phyloP scores from a whole-genome alignment of 2,797 vertebrate genomes.

The Eulemur coronatus region DNA sequence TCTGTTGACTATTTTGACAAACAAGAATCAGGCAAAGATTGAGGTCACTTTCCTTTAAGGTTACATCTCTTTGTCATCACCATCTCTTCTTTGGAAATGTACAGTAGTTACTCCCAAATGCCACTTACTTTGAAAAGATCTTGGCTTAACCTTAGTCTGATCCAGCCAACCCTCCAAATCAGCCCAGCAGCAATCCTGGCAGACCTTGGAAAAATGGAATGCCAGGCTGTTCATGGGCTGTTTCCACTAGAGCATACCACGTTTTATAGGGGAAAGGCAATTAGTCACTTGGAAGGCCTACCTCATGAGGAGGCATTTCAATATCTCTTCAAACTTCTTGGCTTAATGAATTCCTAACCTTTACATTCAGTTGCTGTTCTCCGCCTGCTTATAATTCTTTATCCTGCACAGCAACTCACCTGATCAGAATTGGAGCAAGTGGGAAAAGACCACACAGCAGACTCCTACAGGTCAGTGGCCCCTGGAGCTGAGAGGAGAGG shows the following conservation, averaged over 20 bases:
- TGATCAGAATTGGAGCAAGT: background rate
- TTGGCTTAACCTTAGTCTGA: background rate
- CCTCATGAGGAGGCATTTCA: background rate
- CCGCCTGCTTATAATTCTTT: background rate
- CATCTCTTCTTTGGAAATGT: background rate
- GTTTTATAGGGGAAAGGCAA: background rate
- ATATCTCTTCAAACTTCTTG: background rate
- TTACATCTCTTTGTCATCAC: background rate
- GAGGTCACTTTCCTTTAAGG: background rate
- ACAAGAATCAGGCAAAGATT: background rate
- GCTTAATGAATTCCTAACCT: background rate
- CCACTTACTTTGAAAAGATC: constrained; percentile 10
- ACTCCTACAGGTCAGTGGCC: background rate
- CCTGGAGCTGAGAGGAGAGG: background rate
- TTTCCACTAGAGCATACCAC: background rate
- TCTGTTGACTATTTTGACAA: background rate
- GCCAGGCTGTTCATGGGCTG: background rate
- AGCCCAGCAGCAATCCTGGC: background rate
- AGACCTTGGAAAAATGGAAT: background rate
- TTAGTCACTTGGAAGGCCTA: background rate
- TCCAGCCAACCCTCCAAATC: background rate
- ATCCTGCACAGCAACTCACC: background rate
- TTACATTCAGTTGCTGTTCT: background rate
- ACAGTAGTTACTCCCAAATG: background rate
- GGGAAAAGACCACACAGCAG: background rate